Conservation (phyloP, 2,113 vertebrate species). For the Dasyprocta punctata region DNA sequence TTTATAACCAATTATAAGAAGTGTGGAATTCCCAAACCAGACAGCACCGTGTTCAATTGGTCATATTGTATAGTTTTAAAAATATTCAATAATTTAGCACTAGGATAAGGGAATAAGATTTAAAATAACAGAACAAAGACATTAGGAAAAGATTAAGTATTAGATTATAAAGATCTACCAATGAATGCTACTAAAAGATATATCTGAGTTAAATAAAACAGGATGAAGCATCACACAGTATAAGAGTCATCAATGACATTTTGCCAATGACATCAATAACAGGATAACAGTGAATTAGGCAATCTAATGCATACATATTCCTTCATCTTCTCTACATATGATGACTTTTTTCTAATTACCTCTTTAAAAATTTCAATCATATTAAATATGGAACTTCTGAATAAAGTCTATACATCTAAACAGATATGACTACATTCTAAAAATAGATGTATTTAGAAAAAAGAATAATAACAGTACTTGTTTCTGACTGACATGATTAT, state of each 20-base stretch:
- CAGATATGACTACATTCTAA: neutral
- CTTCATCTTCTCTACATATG: neutral
- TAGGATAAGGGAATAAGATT: neutral
- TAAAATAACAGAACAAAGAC: constrained; percentile 53
- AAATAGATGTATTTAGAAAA: neutral
- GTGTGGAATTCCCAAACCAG: constrained; percentile 32
- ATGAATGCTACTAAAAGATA: neutral
- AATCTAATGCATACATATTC: neutral
- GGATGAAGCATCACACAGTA: neutral
- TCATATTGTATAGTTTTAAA: constrained; percentile 1
- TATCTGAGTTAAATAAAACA: neutral
- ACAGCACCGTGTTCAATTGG: neutral
- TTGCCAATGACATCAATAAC: neutral
- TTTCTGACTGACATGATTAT: constrained; percentile 14
- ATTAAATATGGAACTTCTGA: constrained; percentile 1
- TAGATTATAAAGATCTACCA: neutral
- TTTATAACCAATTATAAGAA: neutral
- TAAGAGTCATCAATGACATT: neutral
- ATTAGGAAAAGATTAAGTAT: neutral
- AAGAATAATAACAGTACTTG: neutral
- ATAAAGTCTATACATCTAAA: constrained; percentile 15
- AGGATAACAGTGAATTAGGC: neutral
- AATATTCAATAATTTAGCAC: constrained; percentile 36
- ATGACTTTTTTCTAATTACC: neutral
- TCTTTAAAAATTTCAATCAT: neutral